Conservation (phyloP, 2,113 vertebrate species). For the Leucopternis melanops region DNA sequence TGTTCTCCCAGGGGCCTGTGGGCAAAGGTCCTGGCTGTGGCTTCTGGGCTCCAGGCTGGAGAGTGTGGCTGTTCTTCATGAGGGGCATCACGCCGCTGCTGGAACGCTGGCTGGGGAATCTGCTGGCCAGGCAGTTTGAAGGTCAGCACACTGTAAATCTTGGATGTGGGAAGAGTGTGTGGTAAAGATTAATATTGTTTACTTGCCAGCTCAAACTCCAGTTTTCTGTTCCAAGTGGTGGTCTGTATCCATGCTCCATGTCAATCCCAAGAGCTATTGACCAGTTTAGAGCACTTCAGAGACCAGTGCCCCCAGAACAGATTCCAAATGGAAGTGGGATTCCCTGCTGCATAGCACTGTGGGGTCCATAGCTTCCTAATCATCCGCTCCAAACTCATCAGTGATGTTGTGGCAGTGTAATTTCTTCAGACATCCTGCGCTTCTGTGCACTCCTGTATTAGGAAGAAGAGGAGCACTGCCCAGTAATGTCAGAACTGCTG, state of each 20-base stretch:
- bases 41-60: slow-evolving; percentile 98
- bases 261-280: not conserved
- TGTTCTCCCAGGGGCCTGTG: slow-evolving; percentile 85
- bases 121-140: slow-evolving; percentile 98
- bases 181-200: not conserved
- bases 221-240: not conserved
- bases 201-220: not conserved
- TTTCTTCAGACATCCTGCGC: not conserved
- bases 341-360: not conserved
- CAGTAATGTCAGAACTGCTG: not conserved
- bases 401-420: not conserved
- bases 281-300: not conserved
- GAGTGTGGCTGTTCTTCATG: slow-evolving; percentile 99
- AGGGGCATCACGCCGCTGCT: slow-evolving; percentile 95
- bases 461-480: not conserved
- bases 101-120: slow-evolving; percentile 97
- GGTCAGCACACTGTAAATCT: slow-evolving; percentile 70
- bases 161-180: not conserved
- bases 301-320: not conserved
- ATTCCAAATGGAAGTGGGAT: not conserved
- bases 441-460: rapidly evolving
- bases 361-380: not conserved
- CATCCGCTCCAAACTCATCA: not conserved
- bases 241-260: not conserved
- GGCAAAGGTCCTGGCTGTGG: slow-evolving; percentile 98